phyloP scores from a whole-genome alignment of 2,888 invertebrate species.

The Rhagophthalmus giganteus region DNA sequence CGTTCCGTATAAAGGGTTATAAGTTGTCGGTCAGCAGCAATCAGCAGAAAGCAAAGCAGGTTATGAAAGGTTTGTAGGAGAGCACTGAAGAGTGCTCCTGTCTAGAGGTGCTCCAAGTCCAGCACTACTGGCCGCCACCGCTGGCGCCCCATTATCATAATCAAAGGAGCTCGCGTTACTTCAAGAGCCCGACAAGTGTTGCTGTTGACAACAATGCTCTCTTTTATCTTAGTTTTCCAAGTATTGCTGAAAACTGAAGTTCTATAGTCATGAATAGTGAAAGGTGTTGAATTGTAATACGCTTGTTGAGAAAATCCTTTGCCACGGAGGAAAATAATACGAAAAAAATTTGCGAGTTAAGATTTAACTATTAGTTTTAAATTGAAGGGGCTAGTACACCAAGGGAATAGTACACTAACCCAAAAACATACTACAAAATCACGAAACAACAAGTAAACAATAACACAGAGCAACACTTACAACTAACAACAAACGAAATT shows the following conservation, averaged over 20 bases:
- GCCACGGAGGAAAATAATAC: no score
- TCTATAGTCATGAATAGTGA: conserved; percentile 15
- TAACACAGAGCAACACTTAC: no score
- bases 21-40: conserved; percentile 44
- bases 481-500: no score
- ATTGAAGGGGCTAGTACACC: no score
- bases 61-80: conserved; percentile 37
- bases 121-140: conserved; percentile 33
- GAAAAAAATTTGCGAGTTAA: no score
- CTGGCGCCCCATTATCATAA: conserved; percentile 37
- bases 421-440: neutral
- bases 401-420: no score
- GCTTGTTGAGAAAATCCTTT: neutral
- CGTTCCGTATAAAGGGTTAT: conserved; percentile 40
- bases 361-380: no score
- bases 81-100: conserved; percentile 36
- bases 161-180: conserved; percentile 39
- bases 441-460: no score
- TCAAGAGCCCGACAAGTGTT: conserved; percentile 34
- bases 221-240: conserved; percentile 25
- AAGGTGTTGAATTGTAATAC: conserved; percentile 14
- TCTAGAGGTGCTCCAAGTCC: conserved; percentile 36
- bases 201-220: conserved; percentile 32
- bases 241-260: conserved; percentile 26
- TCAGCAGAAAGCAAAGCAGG: conserved; percentile 34